phyloP scores from a whole-genome alignment of 1,140 invertebrate genomes.

The Antheraea pernyi region DNA sequence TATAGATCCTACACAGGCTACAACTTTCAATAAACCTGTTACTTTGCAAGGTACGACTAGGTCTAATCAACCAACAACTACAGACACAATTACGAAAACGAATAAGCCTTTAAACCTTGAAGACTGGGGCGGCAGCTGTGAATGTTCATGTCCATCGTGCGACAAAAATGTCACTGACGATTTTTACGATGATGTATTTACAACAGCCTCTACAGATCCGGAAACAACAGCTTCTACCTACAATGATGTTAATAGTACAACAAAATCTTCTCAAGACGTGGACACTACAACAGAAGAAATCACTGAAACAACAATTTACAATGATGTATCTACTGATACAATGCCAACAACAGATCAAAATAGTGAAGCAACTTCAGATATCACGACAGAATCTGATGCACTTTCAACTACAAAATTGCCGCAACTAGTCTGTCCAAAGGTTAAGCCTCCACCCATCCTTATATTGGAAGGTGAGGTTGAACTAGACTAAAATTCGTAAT shows the following conservation, averaged over 20 bases:
- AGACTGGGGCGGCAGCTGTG: slow-evolving; percentile 83
- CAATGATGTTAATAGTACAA: slow-evolving; percentile 17
- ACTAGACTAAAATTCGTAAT: slow-evolving; percentile 44
- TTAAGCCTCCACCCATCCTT: slow-evolving; percentile 85
- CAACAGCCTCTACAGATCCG: slow-evolving; percentile 23
- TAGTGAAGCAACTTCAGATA: slow-evolving; percentile 22
- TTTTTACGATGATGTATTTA: slow-evolving; percentile 63
- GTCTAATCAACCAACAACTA: not conserved
- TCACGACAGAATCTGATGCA: slow-evolving; percentile 43
- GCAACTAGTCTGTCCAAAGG: slow-evolving; percentile 80
- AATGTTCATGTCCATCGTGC: slow-evolving; percentile 86
- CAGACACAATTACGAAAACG: slow-evolving; percentile 30
- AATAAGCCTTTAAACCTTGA: slow-evolving; percentile 50
- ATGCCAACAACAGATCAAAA: slow-evolving; percentile 28
- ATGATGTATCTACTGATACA: slow-evolving; percentile 13
- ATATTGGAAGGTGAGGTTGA: slow-evolving; percentile 87
- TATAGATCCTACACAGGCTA: slow-evolving; percentile 58
- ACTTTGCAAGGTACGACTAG: slow-evolving; percentile 38
- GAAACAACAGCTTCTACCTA: slow-evolving; percentile 14
- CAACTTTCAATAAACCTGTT: slow-evolving; percentile 67
- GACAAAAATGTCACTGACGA: slow-evolving; percentile 63
- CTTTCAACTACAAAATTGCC: slow-evolving; percentile 56
- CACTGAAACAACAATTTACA: slow-evolving; percentile 31
- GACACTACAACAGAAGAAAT: slow-evolving; percentile 23
- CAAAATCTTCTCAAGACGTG: slow-evolving; percentile 10